phyloP scores from a whole-genome alignment of 2,113 vertebrate genomes.

The Rhinopomastus cyanomelas region DNA sequence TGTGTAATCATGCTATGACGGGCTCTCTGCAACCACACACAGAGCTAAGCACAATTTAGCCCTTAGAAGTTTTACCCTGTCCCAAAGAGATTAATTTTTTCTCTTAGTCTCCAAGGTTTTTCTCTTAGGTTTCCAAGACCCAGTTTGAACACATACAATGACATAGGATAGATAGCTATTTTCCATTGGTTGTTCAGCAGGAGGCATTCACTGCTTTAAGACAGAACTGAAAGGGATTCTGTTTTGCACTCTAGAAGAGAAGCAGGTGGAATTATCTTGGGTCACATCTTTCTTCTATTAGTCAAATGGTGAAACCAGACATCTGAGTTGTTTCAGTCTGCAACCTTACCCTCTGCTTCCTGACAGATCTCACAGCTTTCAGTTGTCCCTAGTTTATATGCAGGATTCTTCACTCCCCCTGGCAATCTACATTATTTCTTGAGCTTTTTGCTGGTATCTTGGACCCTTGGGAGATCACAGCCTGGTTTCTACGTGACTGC shows the following conservation, averaged over 20 bases:
- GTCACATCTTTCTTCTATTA: slow-evolving; percentile 52
- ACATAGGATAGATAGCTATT: slow-evolving; percentile 54
- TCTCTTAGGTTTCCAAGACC: slow-evolving; percentile 35
- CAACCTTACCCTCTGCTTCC: slow-evolving; percentile 26
- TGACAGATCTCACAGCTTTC: slow-evolving; percentile 21
- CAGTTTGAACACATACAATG: slow-evolving; percentile 54
- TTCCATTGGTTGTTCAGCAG: slow-evolving; percentile 30
- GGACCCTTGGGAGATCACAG: neutral
- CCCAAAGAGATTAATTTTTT: slow-evolving; percentile 26
- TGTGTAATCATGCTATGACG: neutral
- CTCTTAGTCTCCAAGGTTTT: neutral
- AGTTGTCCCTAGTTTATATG: slow-evolving; percentile 19
- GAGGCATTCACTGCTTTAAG: slow-evolving; percentile 26
- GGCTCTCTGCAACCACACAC: neutral
- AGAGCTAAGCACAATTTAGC: neutral
- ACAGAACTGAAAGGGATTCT: slow-evolving; percentile 21
- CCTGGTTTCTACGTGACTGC: neutral
- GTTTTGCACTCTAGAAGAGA: neutral
- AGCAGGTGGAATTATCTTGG: slow-evolving; percentile 42
- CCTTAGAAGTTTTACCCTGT: neutral
- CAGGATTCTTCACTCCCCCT: slow-evolving; percentile 27
- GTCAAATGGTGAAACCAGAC: slow-evolving; percentile 39
- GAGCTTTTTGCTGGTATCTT: neutral
- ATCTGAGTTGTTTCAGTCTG: slow-evolving; percentile 46
- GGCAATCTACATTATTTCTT: slow-evolving; percentile 7